phyloP scores from a whole-genome alignment of 2,888 invertebrate genomes.

The Zygogramma bicolorata region DNA sequence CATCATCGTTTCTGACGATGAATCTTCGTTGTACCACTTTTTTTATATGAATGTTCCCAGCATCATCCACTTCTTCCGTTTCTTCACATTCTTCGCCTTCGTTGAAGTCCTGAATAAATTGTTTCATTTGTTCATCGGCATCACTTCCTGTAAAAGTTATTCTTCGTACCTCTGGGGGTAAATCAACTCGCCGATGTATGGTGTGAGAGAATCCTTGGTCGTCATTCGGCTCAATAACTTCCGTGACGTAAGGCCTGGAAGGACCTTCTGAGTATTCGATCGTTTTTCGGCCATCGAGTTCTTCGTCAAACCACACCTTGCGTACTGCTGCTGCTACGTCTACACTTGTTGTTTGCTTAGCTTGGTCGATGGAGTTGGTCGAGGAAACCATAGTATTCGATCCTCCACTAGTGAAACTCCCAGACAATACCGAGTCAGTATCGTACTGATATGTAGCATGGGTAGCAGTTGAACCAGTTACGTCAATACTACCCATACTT shows the following conservation, averaged over 20 bases:
- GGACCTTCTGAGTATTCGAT: conserved; percentile 61
- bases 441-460: conserved; percentile 88
- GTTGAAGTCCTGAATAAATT: conserved; percentile 68
- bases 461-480: conserved; percentile 83
- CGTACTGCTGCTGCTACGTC: conserved; percentile 65
- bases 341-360: conserved; percentile 66
- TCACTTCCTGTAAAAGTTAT: conserved; percentile 70
- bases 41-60: conserved; percentile 70
- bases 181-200: conserved; percentile 67
- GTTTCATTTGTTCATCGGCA: conserved; percentile 68
- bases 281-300: conserved; percentile 56
- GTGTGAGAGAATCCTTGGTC: conserved; percentile 67
- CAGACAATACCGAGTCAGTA: conserved; percentile 87
- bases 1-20: conserved; percentile 61
- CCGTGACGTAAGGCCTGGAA: conserved; percentile 67
- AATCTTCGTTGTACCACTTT: conserved; percentile 68
- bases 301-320: conserved; percentile 69
- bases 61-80: conserved; percentile 68
- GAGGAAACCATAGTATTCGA: conserved; percentile 89
- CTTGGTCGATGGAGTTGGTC: conserved; percentile 76
- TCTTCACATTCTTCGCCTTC: conserved; percentile 70
- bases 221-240: conserved; percentile 67
- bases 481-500: conserved; percentile 81
- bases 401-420: conserved; percentile 85
- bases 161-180: conserved; percentile 69